Conservation (phyloP, 2,113 vertebrate genomes). For the Tyto alba region DNA sequence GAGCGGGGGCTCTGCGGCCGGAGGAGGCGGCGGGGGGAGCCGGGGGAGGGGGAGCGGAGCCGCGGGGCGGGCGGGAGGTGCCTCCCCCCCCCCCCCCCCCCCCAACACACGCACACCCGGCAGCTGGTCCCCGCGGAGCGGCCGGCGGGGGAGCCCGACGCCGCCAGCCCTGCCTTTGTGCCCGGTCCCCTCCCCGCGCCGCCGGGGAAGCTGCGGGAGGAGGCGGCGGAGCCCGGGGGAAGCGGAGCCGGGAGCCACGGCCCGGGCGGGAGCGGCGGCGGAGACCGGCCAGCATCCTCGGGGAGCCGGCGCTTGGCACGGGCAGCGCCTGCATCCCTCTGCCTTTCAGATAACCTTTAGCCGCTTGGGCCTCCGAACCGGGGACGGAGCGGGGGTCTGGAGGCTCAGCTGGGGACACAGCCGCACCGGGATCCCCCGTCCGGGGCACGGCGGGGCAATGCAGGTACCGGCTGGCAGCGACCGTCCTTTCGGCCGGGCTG, state of each 20-base stretch:
- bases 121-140: not conserved
- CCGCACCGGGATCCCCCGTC: not conserved
- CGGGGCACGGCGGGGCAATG: not conserved
- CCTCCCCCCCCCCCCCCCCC: no score
- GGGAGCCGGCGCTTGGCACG: not conserved
- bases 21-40: not conserved
- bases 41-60: not conserved
- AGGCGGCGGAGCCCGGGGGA: not conserved
- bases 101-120: no score
- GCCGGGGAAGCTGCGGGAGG: not conserved
- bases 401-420: not conserved
- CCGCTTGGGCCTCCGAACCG: not conserved
- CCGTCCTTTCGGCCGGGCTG: not conserved
- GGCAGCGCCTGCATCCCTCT: slow-evolving; percentile 26
- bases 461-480: not conserved
- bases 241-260: not conserved
- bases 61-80: not conserved
- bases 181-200: not conserved
- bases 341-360: slow-evolving; percentile 71
- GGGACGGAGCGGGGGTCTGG: no score
- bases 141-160: not conserved
- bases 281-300: not conserved
- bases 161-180: not conserved
- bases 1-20: not conserved
- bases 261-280: not conserved